These are phyloP conservation scores for Spatulosminthurus flaviceps DNA, from an alignment of 2,888 invertebrate species.

Conservation along the genomic window DNA sequence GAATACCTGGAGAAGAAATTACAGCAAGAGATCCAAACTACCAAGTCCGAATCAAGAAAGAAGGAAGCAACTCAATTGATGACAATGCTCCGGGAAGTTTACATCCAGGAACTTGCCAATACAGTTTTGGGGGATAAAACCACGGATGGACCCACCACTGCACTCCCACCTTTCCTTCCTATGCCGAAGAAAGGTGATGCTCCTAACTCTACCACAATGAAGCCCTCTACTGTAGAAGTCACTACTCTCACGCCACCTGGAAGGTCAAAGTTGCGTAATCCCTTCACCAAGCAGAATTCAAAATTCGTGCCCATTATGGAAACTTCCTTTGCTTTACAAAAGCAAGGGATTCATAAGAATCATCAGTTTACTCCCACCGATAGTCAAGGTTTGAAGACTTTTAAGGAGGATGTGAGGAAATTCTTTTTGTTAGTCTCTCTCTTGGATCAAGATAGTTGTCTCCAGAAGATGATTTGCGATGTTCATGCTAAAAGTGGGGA, in stretches of 20 bases:
- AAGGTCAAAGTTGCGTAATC: neutral
- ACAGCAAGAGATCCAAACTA: constrained; percentile 24
- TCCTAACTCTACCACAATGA: constrained; percentile 41
- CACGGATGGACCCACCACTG: neutral
- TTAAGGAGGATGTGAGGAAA: constrained; percentile 55
- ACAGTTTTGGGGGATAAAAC: neutral
- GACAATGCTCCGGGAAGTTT: constrained; percentile 40
- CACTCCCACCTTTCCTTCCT: neutral
- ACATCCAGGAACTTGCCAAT: constrained; percentile 41
- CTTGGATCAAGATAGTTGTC: constrained; percentile 60
- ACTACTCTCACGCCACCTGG: neutral
- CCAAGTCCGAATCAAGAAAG: constrained; percentile 30
- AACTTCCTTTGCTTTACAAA: constrained; percentile 9
- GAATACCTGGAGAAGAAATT: constrained; percentile 44
- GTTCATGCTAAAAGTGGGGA: constrained; percentile 57
- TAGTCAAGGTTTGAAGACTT: constrained; percentile 30
- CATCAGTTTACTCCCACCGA: neutral
- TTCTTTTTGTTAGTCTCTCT: constrained; percentile 60
- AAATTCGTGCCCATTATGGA: constrained; percentile 30
- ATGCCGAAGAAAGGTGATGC: constrained; percentile 18
- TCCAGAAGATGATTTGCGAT: constrained; percentile 62
- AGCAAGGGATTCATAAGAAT: neutral
- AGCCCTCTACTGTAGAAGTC: neutral
- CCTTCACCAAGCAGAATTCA: neutral
- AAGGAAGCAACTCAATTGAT: constrained; percentile 42